Base-by-base conservation (phyloP, 2,113 vertebrate genomes). In the Anarhynchus alexandrinus region DNA sequence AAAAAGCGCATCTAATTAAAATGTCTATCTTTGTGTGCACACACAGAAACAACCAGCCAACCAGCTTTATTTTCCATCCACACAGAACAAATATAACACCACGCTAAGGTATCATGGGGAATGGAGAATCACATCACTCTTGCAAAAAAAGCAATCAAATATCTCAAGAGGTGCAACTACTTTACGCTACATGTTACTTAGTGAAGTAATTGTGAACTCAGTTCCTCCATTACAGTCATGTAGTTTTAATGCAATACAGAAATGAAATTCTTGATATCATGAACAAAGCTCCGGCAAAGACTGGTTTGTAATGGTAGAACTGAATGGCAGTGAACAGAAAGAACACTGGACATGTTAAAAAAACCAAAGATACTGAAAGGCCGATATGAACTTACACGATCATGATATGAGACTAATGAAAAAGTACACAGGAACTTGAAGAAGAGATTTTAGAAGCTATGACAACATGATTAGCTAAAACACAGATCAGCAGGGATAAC, bases 371-470 rank as follows among this genome's bases (percentile, higher is more conserved):
- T 1, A 65, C 16, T 29, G 4, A 73, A 82, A 86, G 55, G 38
- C 22, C 0, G 0, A 38, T 25, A 59, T 4, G 15, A 77, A 65
- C 26, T 69, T 61, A 61, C 6, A 22, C 8, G 8, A 16, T 34
- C 17, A 49, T n/a, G 42, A 47, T 17, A 57, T 3, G 8, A 86
- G 29, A 92, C 42, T 40, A 45, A 38, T 25, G 4, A 70, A 34
- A 88, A 88, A 92, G 49, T 40, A 80, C 34, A 82, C 2, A 73
- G 58, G 36, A 88, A 67, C 30, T 77, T 67, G 69, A 40, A 76
- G 19, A 79, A 62, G 26, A 65, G 1, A 72, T 66, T 90, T 90
- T 22, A 77, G 74, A 91, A 93, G 29, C 40, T 54, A 30, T 1
- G 12, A 71, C 12, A 89, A 82, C 34, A 22, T 12, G 82, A 51